Base-by-base conservation (phyloP, 2,797 vertebrate genomes). In the Cephalopachus bancanus region DNA sequence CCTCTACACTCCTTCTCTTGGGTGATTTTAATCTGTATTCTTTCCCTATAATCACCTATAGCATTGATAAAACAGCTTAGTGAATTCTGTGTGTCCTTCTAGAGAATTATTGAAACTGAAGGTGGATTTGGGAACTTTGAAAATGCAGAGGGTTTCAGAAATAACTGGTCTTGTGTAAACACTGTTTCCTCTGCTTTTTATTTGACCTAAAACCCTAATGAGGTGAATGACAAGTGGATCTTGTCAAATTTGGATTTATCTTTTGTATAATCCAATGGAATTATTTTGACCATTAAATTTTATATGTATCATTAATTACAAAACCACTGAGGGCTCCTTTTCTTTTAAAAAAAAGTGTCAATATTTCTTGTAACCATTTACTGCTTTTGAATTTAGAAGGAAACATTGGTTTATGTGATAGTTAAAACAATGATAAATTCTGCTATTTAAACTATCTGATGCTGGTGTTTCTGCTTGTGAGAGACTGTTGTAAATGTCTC, bases 1-100 rank as follows among this genome's bases (percentile, higher is more conserved):
- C 65, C 53, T 53, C 4, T 28, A 28, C 49, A 15, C 59, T 7
- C 71, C 14, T 96, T 51, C 78, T 19, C 67, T 80, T 59, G 14
- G 53, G 30, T 96, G 44, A 81, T 65, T 91, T 72, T 69, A 51
- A 37, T 57, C 44, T 75, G 51, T 49, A 75, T 80, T 10, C 19
- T 84, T 95, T 91, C 30, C 33, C 15, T 84, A 7, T 37, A 71
- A 69, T 91, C 76, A 75, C 80, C 24, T 20, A 28, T 74, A 91
- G 37, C 37, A 20, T 69, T 20, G 65, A 30, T 30, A 44, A 6
- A 95, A 71, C 24, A 91, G 37, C 44, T 44, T 44, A 44, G 44
- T 44, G 44, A 44, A 7, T 93, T 93, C 17, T 12, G 2, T 75
- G 30, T n/a, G 26, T 62, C 14, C 53, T 84, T 75, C 59, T 37